Conservation (phyloP, 2,797 vertebrate genomes). For the Austrolebias charrua region DNA sequence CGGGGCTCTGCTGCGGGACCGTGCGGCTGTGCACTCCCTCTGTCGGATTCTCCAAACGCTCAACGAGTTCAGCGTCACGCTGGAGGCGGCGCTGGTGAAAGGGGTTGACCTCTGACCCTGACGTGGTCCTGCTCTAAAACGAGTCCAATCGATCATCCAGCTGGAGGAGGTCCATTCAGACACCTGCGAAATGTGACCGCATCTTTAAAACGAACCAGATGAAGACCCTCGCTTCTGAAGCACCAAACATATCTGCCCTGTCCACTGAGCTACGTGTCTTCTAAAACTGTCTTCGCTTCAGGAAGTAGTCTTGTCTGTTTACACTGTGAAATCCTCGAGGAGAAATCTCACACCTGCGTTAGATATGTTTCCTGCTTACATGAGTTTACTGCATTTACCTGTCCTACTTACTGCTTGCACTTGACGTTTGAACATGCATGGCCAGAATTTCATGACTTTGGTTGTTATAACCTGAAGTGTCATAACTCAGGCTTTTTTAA, state of each 20-base stretch:
- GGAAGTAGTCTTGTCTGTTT: slow-evolving; percentile 70
- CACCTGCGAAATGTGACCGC: slow-evolving; percentile 38
- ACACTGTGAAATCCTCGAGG: slow-evolving; percentile 72
- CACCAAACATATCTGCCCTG: slow-evolving; percentile 63
- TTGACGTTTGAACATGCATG: slow-evolving; percentile 73
- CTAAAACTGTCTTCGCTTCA: slow-evolving; percentile 62
- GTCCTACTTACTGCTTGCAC: slow-evolving; percentile 68
- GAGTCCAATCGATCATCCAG: slow-evolving; percentile 10
- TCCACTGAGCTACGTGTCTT: slow-evolving; percentile 65
- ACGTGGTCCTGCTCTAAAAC: not conserved
- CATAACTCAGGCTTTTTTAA: slow-evolving; percentile 58
- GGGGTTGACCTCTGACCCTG: slow-evolving; percentile 89
- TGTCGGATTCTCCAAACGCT: slow-evolving; percentile 89
- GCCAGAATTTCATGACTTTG: slow-evolving; percentile 64
- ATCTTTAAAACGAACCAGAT: slow-evolving; percentile 29
- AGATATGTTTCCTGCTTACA: slow-evolving; percentile 48
- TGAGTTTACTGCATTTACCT: slow-evolving; percentile 37
- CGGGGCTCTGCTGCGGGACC: slow-evolving; percentile 88
- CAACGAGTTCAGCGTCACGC: slow-evolving; percentile 90
- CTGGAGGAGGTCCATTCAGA: slow-evolving; percentile 19
- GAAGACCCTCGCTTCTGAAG: slow-evolving; percentile 33
- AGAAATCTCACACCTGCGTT: slow-evolving; percentile 42
- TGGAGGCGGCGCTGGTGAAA: slow-evolving; percentile 93
- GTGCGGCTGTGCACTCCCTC: slow-evolving; percentile 85
- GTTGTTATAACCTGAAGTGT: slow-evolving; percentile 58